phyloP scores from a whole-genome alignment of 2,113 vertebrate species.

The Apaloderma vittatum region DNA sequence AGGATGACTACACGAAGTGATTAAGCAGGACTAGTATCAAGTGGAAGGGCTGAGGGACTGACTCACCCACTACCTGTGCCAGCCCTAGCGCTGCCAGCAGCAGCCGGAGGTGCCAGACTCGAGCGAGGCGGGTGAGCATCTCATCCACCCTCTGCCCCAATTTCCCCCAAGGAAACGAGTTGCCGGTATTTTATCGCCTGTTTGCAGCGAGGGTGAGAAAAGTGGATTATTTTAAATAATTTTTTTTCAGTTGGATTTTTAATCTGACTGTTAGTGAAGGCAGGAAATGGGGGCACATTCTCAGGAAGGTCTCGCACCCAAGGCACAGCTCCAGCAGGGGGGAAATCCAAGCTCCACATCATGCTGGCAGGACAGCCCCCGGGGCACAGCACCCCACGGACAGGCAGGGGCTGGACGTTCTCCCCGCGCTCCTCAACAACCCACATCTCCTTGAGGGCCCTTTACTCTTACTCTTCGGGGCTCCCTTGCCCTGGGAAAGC shows the following conservation, averaged over 20 bases:
- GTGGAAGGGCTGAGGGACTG: not conserved
- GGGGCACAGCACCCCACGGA: rapidly evolving
- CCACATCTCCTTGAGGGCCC: rapidly evolving
- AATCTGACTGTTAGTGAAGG: not conserved
- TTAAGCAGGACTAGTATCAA: not conserved
- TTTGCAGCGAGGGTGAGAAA: not conserved
- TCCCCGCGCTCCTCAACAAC: rapidly evolving
- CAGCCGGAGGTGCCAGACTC: not conserved
- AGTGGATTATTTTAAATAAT: not conserved
- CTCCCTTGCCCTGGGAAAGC: not conserved
- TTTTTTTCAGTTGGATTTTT: rapidly evolving
- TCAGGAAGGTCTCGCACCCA: not conserved
- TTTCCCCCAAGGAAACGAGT: not conserved
- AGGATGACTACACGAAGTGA: not conserved
- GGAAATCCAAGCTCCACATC: not conserved
- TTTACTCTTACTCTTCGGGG: not conserved
- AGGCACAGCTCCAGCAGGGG: not conserved
- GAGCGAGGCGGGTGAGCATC: not conserved
- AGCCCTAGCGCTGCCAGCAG: not conserved
- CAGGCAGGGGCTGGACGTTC: rapidly evolving
- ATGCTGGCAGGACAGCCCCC: not conserved
- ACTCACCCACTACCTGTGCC: not conserved
- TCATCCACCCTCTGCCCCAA: not conserved
- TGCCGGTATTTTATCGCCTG: rapidly evolving
- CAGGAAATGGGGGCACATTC: rapidly evolving